phyloP scores from a whole-genome alignment of 30 jellyfish, hydroid and myxozoan genomes.

The Pseudorhiza aurosa region DNA sequence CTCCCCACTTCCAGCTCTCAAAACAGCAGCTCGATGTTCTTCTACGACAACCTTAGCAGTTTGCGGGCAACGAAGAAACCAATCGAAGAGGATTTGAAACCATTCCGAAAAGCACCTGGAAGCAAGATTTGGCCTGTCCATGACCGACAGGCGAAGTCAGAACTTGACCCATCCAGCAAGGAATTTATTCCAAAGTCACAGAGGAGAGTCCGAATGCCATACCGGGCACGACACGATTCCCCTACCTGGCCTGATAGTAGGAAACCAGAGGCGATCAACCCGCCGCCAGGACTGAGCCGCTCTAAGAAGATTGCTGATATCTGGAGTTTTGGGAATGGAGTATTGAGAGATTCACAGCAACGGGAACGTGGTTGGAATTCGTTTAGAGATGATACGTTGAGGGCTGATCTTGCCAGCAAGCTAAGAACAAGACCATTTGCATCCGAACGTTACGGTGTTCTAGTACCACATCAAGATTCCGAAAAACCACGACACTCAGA shows the following conservation, averaged over 20 bases:
- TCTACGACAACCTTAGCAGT: constrained; percentile 93
- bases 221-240: constrained; percentile 42
- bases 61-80: constrained; percentile 91
- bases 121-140: constrained; percentile 40
- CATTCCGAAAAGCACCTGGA: constrained; percentile 75
- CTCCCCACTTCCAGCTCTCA: constrained; percentile 36
- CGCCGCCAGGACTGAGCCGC: constrained; percentile 92
- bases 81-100: constrained; percentile 46
- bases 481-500: constrained; percentile 64
- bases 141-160: constrained; percentile 52
- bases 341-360: constrained; percentile 16
- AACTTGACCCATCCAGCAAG: constrained; percentile 94
- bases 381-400: constrained; percentile 64
- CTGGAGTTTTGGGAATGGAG: constrained; percentile 76
- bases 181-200: constrained; percentile 95
- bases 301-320: constrained; percentile 58
- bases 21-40: constrained; percentile 94
- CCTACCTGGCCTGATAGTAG: constrained; percentile 68
- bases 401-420: constrained; percentile 57
- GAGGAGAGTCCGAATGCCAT: constrained; percentile 48
- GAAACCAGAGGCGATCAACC: constrained; percentile 47
- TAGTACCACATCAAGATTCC: constrained; percentile 53
- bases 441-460: constrained; percentile 57
- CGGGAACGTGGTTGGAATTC: constrained; percentile 82
- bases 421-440: constrained; percentile 54